Conservation (phyloP, 2,888 invertebrate species). For the Syrista parreyssii region DNA sequence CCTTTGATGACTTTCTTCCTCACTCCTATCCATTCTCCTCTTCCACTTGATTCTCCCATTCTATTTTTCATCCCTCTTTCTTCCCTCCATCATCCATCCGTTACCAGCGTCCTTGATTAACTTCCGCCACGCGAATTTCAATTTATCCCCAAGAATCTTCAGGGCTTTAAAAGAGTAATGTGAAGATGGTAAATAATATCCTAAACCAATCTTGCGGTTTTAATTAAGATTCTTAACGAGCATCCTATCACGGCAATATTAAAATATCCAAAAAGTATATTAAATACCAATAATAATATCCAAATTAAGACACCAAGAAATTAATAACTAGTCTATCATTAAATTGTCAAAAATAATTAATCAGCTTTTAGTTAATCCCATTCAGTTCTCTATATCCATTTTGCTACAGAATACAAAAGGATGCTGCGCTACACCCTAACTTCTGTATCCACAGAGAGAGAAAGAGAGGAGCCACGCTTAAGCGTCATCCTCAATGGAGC, state of each 20-base stretch:
- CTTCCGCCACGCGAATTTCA: not conserved
- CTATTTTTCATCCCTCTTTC: too few species aligned
- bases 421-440: not conserved
- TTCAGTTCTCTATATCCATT: not conserved
- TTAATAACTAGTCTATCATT: constrained; percentile 19
- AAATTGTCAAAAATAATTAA: constrained; percentile 36
- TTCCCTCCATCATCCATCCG: too few species aligned
- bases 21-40: not conserved
- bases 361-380: constrained; percentile 19
- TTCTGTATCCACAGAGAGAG: not conserved
- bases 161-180: not conserved
- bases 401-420: constrained; percentile 5
- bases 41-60: too few species aligned
- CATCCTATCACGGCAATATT: too few species aligned
- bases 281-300: too few species aligned
- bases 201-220: too few species aligned
- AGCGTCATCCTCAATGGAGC: constrained; percentile 1
- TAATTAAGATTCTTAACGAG: too few species aligned
- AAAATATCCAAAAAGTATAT: too few species aligned
- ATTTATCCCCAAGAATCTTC: not conserved
- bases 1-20: not conserved
- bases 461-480: not conserved
- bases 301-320: too few species aligned
- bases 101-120: not conserved
- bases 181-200: not conserved